phyloP scores from a whole-genome alignment of 2,113 vertebrate species.

The Petrocephalus microphthalmus region DNA sequence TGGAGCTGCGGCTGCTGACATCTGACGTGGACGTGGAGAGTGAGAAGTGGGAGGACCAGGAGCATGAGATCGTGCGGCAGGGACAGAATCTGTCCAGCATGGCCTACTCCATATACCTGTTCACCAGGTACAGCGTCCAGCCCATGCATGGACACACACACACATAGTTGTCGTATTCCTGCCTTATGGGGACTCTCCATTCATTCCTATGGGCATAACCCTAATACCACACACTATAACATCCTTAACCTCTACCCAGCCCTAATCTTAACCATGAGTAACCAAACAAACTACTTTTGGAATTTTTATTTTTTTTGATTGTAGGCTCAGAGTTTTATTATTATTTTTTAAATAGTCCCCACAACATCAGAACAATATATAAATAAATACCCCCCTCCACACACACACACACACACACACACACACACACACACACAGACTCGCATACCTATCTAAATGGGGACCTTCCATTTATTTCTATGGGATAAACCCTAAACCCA shows the following conservation, averaged over 20 bases:
- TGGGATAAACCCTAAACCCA: too few relatives aligned
- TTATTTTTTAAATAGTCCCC: too few relatives aligned
- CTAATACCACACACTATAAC: neutral
- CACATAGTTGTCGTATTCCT: neutral
- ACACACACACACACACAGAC: neutral
- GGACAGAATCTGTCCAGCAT: conserved; percentile 85
- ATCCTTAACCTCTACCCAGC: too few relatives aligned
- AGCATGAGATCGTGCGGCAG: conserved; percentile 74
- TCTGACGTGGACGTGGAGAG: conserved; percentile 82
- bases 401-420: neutral
- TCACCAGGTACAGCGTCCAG: conserved; percentile 76
- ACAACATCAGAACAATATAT: neutral
- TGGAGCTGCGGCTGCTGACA: conserved; percentile 84
- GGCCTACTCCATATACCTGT: conserved; percentile 91
- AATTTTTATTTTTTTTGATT: neutral
- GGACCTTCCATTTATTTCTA: too few relatives aligned
- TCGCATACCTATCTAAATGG: too few relatives aligned
- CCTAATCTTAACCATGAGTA: neutral
- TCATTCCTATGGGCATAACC: neutral
- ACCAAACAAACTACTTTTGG: neutral
- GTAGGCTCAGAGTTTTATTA: neutral
- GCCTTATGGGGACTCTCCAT: neutral
- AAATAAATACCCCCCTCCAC: neutral
- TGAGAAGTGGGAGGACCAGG: conserved; percentile 91
- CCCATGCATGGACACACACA: neutral